phyloP scores from a whole-genome alignment of 64 coral and sea anemone species.

The Platygyra sinensis region DNA sequence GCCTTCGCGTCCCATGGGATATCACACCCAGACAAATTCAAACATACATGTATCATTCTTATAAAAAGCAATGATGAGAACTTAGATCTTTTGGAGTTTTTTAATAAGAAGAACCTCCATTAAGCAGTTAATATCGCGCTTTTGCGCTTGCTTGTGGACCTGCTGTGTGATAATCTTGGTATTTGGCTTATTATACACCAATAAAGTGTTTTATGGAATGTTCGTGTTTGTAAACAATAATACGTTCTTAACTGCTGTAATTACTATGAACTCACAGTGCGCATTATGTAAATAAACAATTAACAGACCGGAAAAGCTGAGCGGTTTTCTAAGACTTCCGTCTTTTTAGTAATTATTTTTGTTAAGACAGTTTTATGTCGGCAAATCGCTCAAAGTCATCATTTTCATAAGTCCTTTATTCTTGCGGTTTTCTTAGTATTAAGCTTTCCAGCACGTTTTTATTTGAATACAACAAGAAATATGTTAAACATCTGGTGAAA shows the following conservation, averaged over 20 bases:
- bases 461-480: slow-evolving; percentile 1
- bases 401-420: not conserved
- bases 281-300: slow-evolving; percentile 52
- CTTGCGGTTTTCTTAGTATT: slow-evolving; percentile 4
- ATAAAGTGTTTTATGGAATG: not conserved
- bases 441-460: slow-evolving; percentile 1
- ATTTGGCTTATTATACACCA: too few species aligned
- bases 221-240: slow-evolving; percentile 34
- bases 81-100: not conserved
- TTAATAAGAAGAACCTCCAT: not conserved
- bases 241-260: not conserved
- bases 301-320: slow-evolving; percentile 3
- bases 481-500: slow-evolving; percentile 24
- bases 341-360: not conserved
- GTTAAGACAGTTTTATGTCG: slow-evolving; percentile 1
- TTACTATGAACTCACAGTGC: slow-evolving; percentile 15
- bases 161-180: not conserved
- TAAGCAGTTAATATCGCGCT: not conserved
- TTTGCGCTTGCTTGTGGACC: not conserved
- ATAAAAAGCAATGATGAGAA: slow-evolving; percentile 5
- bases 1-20: slow-evolving; percentile 28
- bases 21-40: slow-evolving; percentile 30
- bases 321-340: slow-evolving; percentile 15
- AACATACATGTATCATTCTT: not conserved
- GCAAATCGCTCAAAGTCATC: not conserved